Conservation (phyloP, 2,113 vertebrate genomes). For the Cygnus atratus region DNA sequence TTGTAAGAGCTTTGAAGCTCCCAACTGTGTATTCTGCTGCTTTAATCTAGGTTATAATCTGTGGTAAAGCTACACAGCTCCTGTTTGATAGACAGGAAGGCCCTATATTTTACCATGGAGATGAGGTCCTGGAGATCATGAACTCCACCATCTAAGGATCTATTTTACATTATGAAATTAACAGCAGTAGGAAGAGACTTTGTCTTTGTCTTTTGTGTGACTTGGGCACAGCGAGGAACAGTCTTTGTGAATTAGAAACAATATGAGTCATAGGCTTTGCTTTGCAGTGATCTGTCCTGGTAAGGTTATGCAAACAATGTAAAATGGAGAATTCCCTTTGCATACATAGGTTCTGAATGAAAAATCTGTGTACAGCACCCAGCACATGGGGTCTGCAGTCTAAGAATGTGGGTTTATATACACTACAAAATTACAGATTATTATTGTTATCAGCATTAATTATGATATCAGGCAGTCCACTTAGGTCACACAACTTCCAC, state of each 20-base stretch:
- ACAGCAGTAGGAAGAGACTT: neutral
- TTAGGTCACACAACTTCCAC: neutral
- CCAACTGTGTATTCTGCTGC: neutral
- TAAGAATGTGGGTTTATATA: neutral
- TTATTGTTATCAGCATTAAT: neutral
- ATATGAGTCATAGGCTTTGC: neutral
- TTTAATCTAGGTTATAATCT: neutral
- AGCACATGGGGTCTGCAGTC: neutral
- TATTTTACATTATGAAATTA: constrained; percentile 9
- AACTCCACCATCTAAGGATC: neutral
- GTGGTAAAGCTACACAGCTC: fast-evolving
- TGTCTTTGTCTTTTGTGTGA: neutral
- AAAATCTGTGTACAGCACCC: neutral
- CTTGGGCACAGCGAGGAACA: neutral
- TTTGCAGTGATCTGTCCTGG: neutral
- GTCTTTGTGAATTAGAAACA: neutral
- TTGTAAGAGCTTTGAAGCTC: neutral
- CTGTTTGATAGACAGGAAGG: neutral
- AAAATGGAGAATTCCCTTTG: neutral
- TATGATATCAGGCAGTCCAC: neutral
- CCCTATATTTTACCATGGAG: neutral
- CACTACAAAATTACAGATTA: neutral
- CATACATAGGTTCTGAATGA: neutral
- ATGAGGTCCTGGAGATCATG: neutral
- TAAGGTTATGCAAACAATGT: neutral